A percentile compares a stretch with the other conserved stretches of the same genome.
phyloP scores from a whole-genome alignment of 2,113 vertebrate species.

The Plectropomus leopardus region DNA sequence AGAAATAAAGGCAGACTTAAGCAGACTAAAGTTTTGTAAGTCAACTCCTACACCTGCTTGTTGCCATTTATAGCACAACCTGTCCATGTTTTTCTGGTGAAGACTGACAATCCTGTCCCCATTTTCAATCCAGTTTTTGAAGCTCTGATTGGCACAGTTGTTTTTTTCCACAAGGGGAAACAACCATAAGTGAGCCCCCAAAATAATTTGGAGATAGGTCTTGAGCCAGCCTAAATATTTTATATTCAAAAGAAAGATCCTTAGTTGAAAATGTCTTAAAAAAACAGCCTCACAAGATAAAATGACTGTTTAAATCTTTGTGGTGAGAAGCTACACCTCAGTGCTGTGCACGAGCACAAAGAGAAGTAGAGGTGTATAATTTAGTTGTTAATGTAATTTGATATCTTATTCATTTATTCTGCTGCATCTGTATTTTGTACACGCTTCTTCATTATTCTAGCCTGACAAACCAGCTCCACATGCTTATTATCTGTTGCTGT shows the following conservation, averaged over 20 bases:
- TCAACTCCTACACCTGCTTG: not conserved
- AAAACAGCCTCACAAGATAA: not conserved
- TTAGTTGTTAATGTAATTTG: not conserved
- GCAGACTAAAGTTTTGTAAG: not conserved
- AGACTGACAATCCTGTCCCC: too few relatives aligned
- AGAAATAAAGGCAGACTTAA: not conserved
- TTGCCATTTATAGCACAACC: too few relatives aligned
- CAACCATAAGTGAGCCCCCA: too few relatives aligned
- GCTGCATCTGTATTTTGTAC: constrained; percentile 9
- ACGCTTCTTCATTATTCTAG: constrained; percentile 2
- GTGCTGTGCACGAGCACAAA: not conserved
- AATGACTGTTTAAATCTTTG: not conserved
- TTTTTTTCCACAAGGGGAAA: not conserved
- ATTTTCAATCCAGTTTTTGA: not conserved
- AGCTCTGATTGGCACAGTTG: not conserved
- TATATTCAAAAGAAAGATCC: not conserved
- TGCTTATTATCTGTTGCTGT: constrained; percentile 28
- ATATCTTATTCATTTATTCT: not conserved
- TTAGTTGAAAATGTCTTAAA: not conserved
- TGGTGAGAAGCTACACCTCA: not conserved
- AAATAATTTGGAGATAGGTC: too few relatives aligned
- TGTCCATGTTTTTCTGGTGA: not conserved
- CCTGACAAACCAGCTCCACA: constrained; percentile 51
- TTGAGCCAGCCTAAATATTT: not conserved
- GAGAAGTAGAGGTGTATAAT: not conserved